Base-by-base conservation (phyloP, 2,113 vertebrate species). In the Pungitius pungitius region DNA sequence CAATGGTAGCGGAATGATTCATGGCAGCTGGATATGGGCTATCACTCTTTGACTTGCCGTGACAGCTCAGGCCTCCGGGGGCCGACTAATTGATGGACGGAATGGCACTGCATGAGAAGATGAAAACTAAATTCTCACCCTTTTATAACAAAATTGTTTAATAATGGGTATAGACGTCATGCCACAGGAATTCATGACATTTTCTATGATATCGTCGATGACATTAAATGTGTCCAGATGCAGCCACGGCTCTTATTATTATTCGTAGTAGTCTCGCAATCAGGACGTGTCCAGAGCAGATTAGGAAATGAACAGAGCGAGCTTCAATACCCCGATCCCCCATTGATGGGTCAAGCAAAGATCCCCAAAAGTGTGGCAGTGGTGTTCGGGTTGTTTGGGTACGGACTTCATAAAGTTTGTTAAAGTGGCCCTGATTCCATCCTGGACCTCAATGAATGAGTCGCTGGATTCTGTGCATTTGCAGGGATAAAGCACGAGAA, bases 131-230 rank as follows among this genome's bases (percentile, higher is more conserved):
- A 83, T 90, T 80, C 68, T 66, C 79, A 80, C 80, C 86, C 2
- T 5, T 35, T 81, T 69, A 71, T 81, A 84, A 75, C 85, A 89
- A 88, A 92, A 92, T 91, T 86, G 75, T 80, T 83, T 69, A 60
- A 65, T 92, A 91, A 93, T 93, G 90, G 87, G 87, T 90, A 87
- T 76, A 81, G 88, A 92, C 89, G 90, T 83, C 55, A 35, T 82
- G 88, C 81, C 79, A 61, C 33, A 43, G 73, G 81, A 84, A 91
- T 91, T 90, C 89, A 91, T 90, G 68, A 81, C 73, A 61, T 86
- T 70, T 77, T 70, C 63, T 57, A 30, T 61, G 87, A 89, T 91
- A 84, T 88, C 85, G 81, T 78, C 12, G 80, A 85, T 90, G 90
- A 91, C 90, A 89, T 88, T 90, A 85, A 91, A 89, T 75, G 85